Conservation (phyloP, 2,113 vertebrate species). For the Laterallus jamaicensis region DNA sequence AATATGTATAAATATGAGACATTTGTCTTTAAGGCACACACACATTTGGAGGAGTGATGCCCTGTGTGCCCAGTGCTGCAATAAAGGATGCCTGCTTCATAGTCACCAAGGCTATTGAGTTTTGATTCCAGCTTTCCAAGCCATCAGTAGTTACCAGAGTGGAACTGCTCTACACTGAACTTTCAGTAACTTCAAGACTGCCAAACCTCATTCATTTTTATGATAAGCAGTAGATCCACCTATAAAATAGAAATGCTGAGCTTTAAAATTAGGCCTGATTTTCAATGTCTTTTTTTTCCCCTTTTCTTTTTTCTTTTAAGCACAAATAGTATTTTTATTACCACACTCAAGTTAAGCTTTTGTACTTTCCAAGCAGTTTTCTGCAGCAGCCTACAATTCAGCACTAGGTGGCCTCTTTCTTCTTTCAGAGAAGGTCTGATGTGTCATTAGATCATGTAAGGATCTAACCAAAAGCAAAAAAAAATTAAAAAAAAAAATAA, state of each 20-base stretch:
- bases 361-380: background rate
- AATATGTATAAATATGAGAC: no score
- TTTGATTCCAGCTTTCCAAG: no score
- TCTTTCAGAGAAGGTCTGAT: background rate
- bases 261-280: background rate
- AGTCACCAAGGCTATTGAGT: no score
- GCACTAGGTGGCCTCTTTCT: slow-evolving; percentile 44
- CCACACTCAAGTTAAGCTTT: background rate
- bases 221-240: background rate
- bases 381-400: background rate
- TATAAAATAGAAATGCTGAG: background rate
- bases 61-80: no score
- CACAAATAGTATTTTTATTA: background rate
- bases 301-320: background rate
- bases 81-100: no score
- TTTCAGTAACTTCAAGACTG: background rate
- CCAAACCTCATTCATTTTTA: background rate
- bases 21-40: no score
- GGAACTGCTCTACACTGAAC: background rate
- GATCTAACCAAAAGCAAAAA: background rate
- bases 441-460: background rate
- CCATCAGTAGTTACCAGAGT: background rate
- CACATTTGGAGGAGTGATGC: no score
- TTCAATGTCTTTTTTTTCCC: background rate
- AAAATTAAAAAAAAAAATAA: background rate